Evolutionary conservation across 2,113 vertebrate genomes (phyloP), one percentile per base, ranked within the genome.

Genomic region (Gopherus flavomarginatus): DNA sequence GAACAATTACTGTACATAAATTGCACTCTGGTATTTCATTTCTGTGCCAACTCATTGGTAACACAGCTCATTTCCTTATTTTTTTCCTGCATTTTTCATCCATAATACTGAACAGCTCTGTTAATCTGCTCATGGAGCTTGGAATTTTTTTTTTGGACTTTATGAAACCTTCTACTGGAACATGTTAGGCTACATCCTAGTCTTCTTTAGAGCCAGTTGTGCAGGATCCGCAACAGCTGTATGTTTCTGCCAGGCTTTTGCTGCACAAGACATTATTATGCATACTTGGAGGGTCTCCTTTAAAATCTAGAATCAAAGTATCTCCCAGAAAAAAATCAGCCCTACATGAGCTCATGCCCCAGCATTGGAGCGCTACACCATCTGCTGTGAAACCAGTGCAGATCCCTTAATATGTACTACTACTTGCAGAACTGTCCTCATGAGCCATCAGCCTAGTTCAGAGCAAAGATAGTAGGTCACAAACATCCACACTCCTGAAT

Each of bases 1-100:
- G 97, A 98, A 97, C 96, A 98, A 98, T 97, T 97, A 96, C 95
- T 97, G 92, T 97, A 96, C 94, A 96, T 96, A 98, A 97, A 97
- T 97, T 96, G 96, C 90, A 95, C 93, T 82, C 49, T 94, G 94
- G 87, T 93, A 95, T 97, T 97, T 97, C 69, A 47, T 96, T 97
- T 96, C 96, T 95, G 96, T 97, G 95, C 94, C 97, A 98, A 83
- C 89, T 86, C 94, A 93, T 85, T 92, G 59, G 87, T 97, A 97
- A 97, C 96, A 96, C 77, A 96, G 92, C 93, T 93, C 88, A 97
- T 97, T 95, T 95, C 95, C 97, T 95, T 92, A 95, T 94, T 90
- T 59, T 52, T 62, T 65, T 6, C 83, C 95, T 95, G 87, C 89
- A 97, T 94, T 97, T 95, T 97, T 98, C 98, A 92, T 92, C 89